Evolutionary conservation across 2,888 invertebrate genomes (phyloP).

Genomic region (Phengaris alcon): DNA sequence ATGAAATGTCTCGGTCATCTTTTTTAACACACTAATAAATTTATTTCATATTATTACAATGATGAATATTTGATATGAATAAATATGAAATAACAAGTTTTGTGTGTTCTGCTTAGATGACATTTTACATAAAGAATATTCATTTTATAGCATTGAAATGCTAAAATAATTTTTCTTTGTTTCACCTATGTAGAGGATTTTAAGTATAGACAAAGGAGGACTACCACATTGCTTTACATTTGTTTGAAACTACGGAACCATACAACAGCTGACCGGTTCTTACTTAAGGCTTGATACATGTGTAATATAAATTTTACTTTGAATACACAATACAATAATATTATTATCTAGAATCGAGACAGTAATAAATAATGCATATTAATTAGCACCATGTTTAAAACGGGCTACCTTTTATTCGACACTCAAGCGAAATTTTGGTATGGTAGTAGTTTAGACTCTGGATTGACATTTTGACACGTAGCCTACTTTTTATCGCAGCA

Average conservation of each 20-base stretch:
- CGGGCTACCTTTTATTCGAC: neutral
- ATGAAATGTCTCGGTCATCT: neutral
- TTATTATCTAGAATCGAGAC: neutral
- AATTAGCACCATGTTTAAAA: neutral
- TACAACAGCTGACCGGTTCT: neutral
- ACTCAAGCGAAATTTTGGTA: neutral
- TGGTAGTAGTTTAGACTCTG: too few relatives aligned
- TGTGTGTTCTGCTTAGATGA: neutral
- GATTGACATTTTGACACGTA: too few relatives aligned
- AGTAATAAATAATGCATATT: slow-evolving; percentile 9
- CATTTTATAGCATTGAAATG: too few relatives aligned
- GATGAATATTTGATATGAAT: neutral
- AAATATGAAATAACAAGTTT: neutral
- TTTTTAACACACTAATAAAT: neutral
- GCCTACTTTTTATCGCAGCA: too few relatives aligned
- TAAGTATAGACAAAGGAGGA: too few relatives aligned
- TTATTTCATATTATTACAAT: neutral
- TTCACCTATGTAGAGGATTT: too few relatives aligned
- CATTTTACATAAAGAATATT: neutral
- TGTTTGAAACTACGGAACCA: slow-evolving; percentile 9
- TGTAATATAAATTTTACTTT: neutral
- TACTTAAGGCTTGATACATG: neutral
- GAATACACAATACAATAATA: neutral
- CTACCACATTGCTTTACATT: neutral
- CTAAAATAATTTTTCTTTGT: too few relatives aligned